Evolutionary conservation across 2,113 vertebrate genomes (phyloP).

Genomic region (Anarrhichthys ocellatus): DNA sequence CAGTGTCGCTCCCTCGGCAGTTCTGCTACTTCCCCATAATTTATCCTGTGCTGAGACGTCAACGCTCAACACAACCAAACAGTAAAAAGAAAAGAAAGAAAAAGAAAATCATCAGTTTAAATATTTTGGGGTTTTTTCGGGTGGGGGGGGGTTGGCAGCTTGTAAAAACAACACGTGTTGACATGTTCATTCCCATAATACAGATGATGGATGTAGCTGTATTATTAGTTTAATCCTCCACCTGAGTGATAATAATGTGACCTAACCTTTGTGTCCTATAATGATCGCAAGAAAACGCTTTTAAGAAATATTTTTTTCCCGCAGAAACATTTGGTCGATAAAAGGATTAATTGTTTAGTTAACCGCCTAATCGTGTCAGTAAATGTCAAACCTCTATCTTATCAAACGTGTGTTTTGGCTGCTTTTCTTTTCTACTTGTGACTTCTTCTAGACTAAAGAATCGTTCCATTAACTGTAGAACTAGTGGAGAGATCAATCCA

Average conservation of each 20-base stretch:
- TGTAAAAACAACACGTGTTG: conserved; percentile 19
- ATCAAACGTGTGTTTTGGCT: not conserved
- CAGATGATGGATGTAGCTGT: not conserved
- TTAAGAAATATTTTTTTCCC: not conserved
- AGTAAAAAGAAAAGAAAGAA: conserved; percentile 22
- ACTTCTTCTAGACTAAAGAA: not conserved
- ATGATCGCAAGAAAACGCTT: not conserved
- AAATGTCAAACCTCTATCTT: not conserved
- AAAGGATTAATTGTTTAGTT: not conserved
- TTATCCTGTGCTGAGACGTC: conserved; percentile 28
- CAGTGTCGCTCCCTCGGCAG: conserved; percentile 34
- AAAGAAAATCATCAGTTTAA: conserved; percentile 31
- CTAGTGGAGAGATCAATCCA: not conserved
- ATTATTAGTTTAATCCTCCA: conserved; percentile 3
- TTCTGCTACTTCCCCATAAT: conserved; percentile 62
- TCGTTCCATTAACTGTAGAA: not conserved
- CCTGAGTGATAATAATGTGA: not conserved
- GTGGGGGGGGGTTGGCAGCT: not conserved
- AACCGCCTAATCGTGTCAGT: not conserved
- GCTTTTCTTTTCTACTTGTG: not conserved
- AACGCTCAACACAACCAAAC: conserved; percentile 11
- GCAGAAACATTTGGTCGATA: not conserved
- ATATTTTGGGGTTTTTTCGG: not conserved
- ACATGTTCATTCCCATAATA: conserved; percentile 12
- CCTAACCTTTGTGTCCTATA: not conserved